Evolutionary conservation across 2,113 vertebrate species (phyloP).

Genomic region (Heptranchias perlo): DNA sequence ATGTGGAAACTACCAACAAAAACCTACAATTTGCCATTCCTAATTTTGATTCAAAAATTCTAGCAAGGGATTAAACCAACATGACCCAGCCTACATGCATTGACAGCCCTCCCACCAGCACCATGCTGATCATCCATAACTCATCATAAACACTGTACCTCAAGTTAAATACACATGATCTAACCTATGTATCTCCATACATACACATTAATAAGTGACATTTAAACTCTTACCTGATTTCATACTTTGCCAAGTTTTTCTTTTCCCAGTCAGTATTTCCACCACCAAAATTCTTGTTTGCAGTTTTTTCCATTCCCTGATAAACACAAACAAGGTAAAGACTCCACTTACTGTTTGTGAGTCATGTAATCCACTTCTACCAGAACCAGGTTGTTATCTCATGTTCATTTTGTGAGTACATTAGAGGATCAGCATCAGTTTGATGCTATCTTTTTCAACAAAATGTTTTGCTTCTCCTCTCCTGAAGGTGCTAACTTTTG

Average conservation of each 20-base stretch:
- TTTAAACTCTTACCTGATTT: conserved; percentile 67
- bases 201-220: neutral
- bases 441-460: neutral
- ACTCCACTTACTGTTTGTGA: neutral
- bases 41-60: neutral
- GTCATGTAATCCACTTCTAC: neutral
- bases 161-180: neutral
- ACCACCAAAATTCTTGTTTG: conserved; percentile 88
- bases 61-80: neutral
- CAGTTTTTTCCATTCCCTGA: conserved; percentile 84
- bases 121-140: neutral
- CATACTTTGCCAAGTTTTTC: conserved; percentile 90
- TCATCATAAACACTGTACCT: too few relatives aligned
- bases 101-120: neutral
- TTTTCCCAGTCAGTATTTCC: conserved; percentile 98
- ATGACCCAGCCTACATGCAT: neutral
- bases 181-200: neutral
- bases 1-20: neutral
- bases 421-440: neutral
- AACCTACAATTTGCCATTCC: neutral
- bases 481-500: neutral
- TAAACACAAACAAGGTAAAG: conserved; percentile 36
- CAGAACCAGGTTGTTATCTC: neutral
- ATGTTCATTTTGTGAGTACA: neutral
- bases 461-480: neutral